These are phyloP conservation scores for Threskiornis aethiopicus DNA, from an alignment of 2,797 vertebrate species.

Conservation along the genomic window DNA sequence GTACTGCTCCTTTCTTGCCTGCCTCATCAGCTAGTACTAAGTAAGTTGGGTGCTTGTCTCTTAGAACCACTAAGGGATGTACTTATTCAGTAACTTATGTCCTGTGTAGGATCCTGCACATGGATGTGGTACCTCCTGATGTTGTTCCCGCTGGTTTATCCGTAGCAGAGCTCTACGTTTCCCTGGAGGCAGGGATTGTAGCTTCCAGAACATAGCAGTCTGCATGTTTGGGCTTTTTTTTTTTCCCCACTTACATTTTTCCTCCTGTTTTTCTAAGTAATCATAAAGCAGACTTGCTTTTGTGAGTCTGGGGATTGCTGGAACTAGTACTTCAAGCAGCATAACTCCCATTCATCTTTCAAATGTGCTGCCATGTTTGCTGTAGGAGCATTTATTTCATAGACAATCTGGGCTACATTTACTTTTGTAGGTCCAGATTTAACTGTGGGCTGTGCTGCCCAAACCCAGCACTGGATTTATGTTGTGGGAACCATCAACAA, in stretches of 20 bases:
- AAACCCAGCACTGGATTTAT: not conserved
- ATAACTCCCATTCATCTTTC: not conserved
- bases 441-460: not conserved
- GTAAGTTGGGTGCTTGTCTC: not conserved
- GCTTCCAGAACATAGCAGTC: not conserved
- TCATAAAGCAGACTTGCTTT: not conserved
- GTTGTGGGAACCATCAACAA: not conserved
- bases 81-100: not conserved
- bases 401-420: not conserved
- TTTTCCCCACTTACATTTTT: not conserved
- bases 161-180: not conserved
- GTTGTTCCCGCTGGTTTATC: fast-evolving
- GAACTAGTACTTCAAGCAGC: not conserved
- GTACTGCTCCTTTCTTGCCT: not conserved
- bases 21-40: not conserved
- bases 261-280: not conserved
- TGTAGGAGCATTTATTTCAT: not conserved
- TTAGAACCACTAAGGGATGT: not conserved
- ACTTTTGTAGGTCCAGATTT: not conserved
- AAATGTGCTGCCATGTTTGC: not conserved
- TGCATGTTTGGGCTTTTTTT: not conserved
- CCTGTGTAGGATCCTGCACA: not conserved
- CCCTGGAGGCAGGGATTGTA: not conserved
- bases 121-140: not conserved
- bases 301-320: not conserved